A percentile compares a stretch with the other conserved stretches of the same genome.
Evolutionary conservation across 2,888 invertebrate genomes (phyloP).

Genomic region (Aspidiotus destructor): DNA sequence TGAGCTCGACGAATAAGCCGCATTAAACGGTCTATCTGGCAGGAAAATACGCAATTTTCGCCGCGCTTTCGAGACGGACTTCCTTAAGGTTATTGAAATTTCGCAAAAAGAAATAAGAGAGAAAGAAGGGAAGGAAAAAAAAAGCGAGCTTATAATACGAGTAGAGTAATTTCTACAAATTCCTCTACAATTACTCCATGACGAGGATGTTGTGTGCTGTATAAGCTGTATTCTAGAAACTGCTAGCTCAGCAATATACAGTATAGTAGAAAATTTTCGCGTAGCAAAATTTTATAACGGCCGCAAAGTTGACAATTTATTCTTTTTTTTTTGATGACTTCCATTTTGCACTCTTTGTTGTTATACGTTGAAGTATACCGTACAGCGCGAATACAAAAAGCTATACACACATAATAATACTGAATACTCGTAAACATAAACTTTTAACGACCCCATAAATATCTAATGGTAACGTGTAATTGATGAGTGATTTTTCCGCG

Average conservation of each 20-base stretch:
- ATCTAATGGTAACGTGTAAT: not conserved
- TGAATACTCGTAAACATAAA: not conserved
- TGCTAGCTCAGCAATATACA: too few relatives aligned
- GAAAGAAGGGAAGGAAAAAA: not conserved
- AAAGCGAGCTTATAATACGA: constrained; percentile 4
- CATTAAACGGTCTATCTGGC: constrained; percentile 22
- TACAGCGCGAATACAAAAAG: too few relatives aligned
- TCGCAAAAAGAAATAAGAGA: not conserved
- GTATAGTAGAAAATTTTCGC: too few relatives aligned
- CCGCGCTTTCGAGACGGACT: not conserved
- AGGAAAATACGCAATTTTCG: constrained; percentile 7
- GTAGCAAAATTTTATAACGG: too few relatives aligned
- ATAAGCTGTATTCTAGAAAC: too few relatives aligned
- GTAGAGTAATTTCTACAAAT: constrained; percentile 14
- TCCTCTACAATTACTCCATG: constrained; percentile 9
- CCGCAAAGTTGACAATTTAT: too few relatives aligned
- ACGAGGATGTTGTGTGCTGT: not conserved
- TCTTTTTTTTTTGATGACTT: too few relatives aligned
- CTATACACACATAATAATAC: too few relatives aligned
- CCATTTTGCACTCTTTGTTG: too few relatives aligned
- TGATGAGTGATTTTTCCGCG: not conserved
- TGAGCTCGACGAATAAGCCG: constrained; percentile 20
- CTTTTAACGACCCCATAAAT: not conserved
- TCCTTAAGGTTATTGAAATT: not conserved
- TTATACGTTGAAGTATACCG: too few relatives aligned